Conservation (phyloP, 1,140 invertebrate species). For the Drosophila pandora region DNA sequence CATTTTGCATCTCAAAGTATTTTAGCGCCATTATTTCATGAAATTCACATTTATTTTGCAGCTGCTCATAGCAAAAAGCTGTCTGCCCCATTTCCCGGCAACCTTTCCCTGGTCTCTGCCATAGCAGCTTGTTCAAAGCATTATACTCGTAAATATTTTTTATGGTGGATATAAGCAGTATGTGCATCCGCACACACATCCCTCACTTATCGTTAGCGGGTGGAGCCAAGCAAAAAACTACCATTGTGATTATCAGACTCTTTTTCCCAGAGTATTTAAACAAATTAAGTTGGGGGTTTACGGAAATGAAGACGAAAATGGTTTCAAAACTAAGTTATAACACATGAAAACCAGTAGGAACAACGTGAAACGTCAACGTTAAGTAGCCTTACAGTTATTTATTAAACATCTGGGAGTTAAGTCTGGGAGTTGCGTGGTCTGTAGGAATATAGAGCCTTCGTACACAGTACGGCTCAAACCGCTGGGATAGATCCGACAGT, state of each 20-base stretch:
- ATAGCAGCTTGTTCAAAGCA: conserved; percentile 3
- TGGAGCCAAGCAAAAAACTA: conserved; percentile 10
- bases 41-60: conserved; percentile 77
- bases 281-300: conserved; percentile 7
- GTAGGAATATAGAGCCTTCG: background rate
- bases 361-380: background rate
- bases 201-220: conserved; percentile 16
- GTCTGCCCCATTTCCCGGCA: conserved; percentile 15
- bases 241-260: conserved; percentile 9
- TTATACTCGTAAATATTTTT: conserved; percentile 19
- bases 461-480: too few relatives aligned
- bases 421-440: background rate
- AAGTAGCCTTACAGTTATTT: background rate
- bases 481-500: too few relatives aligned
- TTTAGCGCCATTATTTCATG: conserved; percentile 75
- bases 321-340: background rate
- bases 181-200: conserved; percentile 4
- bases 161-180: conserved; percentile 1
- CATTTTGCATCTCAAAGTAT: conserved; percentile 76
- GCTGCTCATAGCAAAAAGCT: conserved; percentile 57
- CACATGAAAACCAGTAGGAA: background rate
- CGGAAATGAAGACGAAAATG: background rate
- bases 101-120: conserved; percentile 10
- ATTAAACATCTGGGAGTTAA: background rate
- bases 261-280: conserved; percentile 8